Percentiles rank a stretch among this genome's conserved stretches.
These are phyloP conservation scores for Uria aalge DNA, from an alignment of 2,113 vertebrate species.

Conservation along the genomic window DNA sequence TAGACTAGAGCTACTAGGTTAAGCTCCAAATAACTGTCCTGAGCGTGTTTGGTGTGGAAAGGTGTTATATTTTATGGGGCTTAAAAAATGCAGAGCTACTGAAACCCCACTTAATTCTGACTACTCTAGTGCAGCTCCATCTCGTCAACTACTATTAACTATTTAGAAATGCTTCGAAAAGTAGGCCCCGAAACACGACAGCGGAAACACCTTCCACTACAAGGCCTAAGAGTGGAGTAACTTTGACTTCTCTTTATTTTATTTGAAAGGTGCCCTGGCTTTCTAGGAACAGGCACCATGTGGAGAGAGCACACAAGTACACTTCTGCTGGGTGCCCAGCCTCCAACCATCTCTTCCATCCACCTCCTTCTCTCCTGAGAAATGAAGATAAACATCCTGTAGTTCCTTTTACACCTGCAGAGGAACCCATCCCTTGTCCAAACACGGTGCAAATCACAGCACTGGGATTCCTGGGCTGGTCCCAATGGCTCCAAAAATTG, in stretches of 20 bases:
- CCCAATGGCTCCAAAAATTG: neutral
- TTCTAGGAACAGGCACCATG: neutral
- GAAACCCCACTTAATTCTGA: neutral
- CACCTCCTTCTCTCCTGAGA: neutral
- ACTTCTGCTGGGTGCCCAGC: neutral
- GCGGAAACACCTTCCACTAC: neutral
- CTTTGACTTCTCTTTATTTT: neutral
- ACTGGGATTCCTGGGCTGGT: neutral
- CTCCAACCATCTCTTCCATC: neutral
- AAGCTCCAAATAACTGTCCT: neutral
- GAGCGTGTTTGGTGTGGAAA: neutral
- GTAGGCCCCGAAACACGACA: neutral
- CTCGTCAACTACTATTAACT: neutral
- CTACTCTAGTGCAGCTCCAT: neutral
- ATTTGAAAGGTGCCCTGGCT: neutral
- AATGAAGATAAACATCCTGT: neutral
- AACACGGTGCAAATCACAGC: neutral
- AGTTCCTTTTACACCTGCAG: neutral
- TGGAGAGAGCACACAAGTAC: neutral
- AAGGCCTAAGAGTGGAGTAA: neutral
- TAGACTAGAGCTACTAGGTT: neutral
- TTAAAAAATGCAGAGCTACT: neutral
- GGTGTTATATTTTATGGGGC: neutral
- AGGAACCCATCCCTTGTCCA: neutral
- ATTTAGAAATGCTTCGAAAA: neutral